phyloP scores from a whole-genome alignment of 2,888 invertebrate species.

The Phorcus lineatus region DNA sequence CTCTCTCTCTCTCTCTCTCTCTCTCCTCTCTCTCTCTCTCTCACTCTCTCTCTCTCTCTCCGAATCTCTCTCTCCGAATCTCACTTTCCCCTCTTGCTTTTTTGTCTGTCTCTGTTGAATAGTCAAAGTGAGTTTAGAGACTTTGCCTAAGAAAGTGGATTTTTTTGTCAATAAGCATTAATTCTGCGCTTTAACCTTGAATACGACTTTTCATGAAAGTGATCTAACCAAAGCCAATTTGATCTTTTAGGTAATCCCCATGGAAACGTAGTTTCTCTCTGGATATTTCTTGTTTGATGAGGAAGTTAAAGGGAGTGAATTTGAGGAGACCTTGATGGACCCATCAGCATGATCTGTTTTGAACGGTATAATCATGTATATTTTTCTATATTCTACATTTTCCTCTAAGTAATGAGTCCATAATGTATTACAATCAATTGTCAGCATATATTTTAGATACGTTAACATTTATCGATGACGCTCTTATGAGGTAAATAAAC shows the following conservation, averaged over 20 bases:
- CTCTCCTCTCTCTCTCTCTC: constrained; percentile 10
- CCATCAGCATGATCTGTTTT: not conserved
- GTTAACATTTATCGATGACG: too few relatives aligned
- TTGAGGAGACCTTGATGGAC: not conserved
- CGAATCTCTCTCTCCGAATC: constrained; percentile 1
- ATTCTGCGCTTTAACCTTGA: too few relatives aligned
- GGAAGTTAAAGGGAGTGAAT: not conserved
- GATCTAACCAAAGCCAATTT: not conserved
- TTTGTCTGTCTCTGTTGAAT: not conserved
- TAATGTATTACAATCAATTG: too few relatives aligned
- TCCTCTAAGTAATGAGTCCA: too few relatives aligned
- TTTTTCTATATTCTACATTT: too few relatives aligned
- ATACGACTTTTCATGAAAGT: too few relatives aligned
- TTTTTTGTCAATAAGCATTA: too few relatives aligned
- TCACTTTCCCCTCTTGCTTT: not conserved
- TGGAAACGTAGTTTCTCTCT: not conserved
- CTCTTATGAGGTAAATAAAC: too few relatives aligned
- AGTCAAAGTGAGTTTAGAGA: too few relatives aligned
- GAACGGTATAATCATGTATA: not conserved
- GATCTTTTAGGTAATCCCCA: not conserved
- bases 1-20: not conserved
- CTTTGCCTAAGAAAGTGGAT: too few relatives aligned
- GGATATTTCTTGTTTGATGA: not conserved
- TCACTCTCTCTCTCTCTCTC: constrained; percentile 19
- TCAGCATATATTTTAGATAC: too few relatives aligned